Conservation (phyloP, 35 echinoderm and acorn worm species). For the Chiridota heheva region DNA sequence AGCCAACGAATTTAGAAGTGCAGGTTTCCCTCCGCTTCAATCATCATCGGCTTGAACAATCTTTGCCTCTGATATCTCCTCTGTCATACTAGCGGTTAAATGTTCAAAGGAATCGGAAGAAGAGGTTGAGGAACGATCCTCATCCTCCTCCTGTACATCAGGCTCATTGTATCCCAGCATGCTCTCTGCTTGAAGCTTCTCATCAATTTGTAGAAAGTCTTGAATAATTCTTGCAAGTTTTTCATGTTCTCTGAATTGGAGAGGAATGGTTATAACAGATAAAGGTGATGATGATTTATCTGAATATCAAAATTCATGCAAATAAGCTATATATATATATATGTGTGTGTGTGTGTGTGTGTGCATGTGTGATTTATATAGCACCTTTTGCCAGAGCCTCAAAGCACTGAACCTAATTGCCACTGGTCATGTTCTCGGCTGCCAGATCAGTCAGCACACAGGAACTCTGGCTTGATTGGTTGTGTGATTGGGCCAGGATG, state of each 20-base stretch:
- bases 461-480: no score
- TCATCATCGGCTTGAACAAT: background rate
- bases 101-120: background rate
- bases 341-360: background rate
- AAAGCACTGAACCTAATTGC: background rate
- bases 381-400: background rate
- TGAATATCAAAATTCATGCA: background rate
- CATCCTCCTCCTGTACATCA: background rate
- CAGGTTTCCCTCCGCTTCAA: no score
- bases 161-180: background rate
- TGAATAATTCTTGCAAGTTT: constrained; percentile 21
- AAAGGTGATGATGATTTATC: background rate
- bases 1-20: no score
- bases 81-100: background rate
- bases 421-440: background rate
- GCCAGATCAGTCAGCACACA: no score
- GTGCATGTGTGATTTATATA: background rate
- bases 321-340: no score
- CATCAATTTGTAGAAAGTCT: constrained; percentile 27
- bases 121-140: constrained; percentile 16
- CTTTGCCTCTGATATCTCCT: background rate
- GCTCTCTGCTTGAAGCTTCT: constrained; percentile 1
- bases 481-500: no score
- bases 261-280: background rate
- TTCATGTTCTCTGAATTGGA: constrained; percentile 27